Base-by-base conservation (phyloP, 1,140 invertebrate species). In the Pararge aegeria region DNA sequence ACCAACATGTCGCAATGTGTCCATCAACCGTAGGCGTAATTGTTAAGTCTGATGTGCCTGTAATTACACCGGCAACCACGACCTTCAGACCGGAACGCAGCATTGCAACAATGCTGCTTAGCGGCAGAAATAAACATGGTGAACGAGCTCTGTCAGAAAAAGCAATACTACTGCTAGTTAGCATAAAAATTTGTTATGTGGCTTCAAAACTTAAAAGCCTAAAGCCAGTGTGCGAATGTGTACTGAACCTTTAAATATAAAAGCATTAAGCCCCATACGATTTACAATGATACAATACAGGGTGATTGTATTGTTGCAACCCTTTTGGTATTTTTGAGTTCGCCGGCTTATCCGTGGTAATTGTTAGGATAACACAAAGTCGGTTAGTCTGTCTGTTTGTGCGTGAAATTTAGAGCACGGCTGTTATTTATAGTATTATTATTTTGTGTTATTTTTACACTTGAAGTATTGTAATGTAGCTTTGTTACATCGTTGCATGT, bases 341-440 rank as follows among this genome's bases (percentile, higher is more conserved):
- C 61, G 68, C 42, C 64, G 68, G 59, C 64, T 71, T 63, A 68
- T 56, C 54, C 66, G 53, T 64, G 52, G 72, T 71, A 75, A 74
- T 71, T 74, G 66, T 68, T 56, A 55, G 64, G 69, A 67, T 69
- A 75, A 72, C 64, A 65, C 34, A 34, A 48, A 30, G 48, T 38
- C 61, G 64, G 65, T 54, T 58, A 51, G 34, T 51, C 58, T 69
- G 61, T 64, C 66, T 68, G 67, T 64, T 48, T 56, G 62, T 61
- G 63, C 53, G 49, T 58, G 37, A 18, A 50, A 50, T 58, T 55
- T 55, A 42, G 57, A 38, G 54, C 18, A n/a, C 27, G 12, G 37
- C 2, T 7, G 30, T 3, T 42, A 10, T 42, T 12, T 54, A 16
- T 42, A 24, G 6, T 53, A 21, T 52, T 52, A 51, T 51, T 51